A percentile compares a stretch with the other conserved stretches of the same genome.
Evolutionary conservation across 1,140 invertebrate species (phyloP).

Genomic region (Drosophila lacertosa): DNA sequence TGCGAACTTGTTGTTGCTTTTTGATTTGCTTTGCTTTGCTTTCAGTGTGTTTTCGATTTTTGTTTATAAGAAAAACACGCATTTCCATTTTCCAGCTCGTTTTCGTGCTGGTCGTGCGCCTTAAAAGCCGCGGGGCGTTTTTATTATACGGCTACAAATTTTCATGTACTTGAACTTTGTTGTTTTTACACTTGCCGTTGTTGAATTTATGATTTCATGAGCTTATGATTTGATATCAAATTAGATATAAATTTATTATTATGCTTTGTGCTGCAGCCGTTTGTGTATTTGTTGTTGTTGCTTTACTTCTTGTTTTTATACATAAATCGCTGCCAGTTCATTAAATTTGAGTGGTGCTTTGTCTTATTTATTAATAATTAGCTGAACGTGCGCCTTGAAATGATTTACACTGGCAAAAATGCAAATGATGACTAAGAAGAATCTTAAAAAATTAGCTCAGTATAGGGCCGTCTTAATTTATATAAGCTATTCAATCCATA

Average conservation of each 20-base stretch:
- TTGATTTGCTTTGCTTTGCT: not conserved
- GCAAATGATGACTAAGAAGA: not conserved
- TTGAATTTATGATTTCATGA: constrained; percentile 67
- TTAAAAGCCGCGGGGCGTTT: constrained; percentile 39
- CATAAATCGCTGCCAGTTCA: constrained; percentile 74
- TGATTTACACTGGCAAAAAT: constrained; percentile 13
- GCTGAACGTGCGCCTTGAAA: constrained; percentile 24
- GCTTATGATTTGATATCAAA: constrained; percentile 73
- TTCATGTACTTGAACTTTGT: constrained; percentile 58
- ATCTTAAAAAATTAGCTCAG: too few species aligned
- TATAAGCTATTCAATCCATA: too few species aligned
- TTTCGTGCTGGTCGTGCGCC: constrained; percentile 32
- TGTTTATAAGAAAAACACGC: constrained; percentile 19
- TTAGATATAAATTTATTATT: constrained; percentile 56
- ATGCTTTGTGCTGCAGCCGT: not conserved
- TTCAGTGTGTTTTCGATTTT: too few species aligned
- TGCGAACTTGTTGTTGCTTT: not conserved
- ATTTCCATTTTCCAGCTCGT: constrained; percentile 48
- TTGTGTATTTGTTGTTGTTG: constrained; percentile 28
- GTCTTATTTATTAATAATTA: constrained; percentile 61
- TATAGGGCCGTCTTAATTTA: too few species aligned
- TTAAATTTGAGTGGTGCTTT: constrained; percentile 56
- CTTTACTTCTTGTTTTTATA: not conserved
- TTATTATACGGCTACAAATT: constrained; percentile 43
- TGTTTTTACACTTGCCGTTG: constrained; percentile 31